These are phyloP conservation scores for Ctenopoma multispine DNA, from an alignment of 2,797 vertebrate genomes.

Conservation along the genomic window DNA sequence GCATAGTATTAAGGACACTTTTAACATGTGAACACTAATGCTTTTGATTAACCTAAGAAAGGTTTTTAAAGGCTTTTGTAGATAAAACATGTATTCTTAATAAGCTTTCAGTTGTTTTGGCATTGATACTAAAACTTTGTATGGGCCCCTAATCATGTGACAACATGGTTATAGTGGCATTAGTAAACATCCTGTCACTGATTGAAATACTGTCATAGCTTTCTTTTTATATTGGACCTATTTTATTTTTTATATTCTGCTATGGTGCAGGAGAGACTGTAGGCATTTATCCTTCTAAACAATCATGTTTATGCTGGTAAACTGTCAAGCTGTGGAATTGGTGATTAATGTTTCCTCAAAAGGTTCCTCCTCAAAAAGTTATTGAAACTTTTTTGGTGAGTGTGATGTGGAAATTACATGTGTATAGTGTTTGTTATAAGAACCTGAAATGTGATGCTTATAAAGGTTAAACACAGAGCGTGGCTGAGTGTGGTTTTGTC, in stretches of 20 bases:
- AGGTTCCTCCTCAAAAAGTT: slow-evolving; percentile 20
- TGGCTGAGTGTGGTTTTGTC: slow-evolving; percentile 49
- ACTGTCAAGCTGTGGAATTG: slow-evolving; percentile 29
- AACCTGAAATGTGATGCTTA: slow-evolving; percentile 33
- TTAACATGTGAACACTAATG: neutral
- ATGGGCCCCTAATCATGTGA: slow-evolving; percentile 4
- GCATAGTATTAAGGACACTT: neutral
- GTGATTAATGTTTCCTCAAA: slow-evolving; percentile 21
- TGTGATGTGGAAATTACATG: slow-evolving; percentile 16
- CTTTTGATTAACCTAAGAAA: neutral
- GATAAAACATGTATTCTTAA: neutral
- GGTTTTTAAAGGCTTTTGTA: neutral
- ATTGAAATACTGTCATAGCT: slow-evolving; percentile 9
- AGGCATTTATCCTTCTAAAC: slow-evolving; percentile 33
- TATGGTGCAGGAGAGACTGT: slow-evolving; percentile 20
- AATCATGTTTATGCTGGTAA: slow-evolving; percentile 36
- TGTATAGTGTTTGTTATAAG: slow-evolving; percentile 31
- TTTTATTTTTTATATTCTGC: slow-evolving; percentile 24
- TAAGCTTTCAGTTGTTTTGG: neutral
- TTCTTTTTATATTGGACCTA: slow-evolving; percentile 16
- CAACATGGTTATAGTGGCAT: neutral
- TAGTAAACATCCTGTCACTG: slow-evolving; percentile 16
- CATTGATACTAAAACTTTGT: neutral
- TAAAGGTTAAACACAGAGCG: slow-evolving; percentile 30
- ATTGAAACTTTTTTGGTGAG: slow-evolving; percentile 9